A percentile compares a stretch with the other conserved stretches of the same genome.
Evolutionary conservation across 35 echinoderm and acorn worm species (phyloP).

Genomic region (Ophioderma brevispina): DNA sequence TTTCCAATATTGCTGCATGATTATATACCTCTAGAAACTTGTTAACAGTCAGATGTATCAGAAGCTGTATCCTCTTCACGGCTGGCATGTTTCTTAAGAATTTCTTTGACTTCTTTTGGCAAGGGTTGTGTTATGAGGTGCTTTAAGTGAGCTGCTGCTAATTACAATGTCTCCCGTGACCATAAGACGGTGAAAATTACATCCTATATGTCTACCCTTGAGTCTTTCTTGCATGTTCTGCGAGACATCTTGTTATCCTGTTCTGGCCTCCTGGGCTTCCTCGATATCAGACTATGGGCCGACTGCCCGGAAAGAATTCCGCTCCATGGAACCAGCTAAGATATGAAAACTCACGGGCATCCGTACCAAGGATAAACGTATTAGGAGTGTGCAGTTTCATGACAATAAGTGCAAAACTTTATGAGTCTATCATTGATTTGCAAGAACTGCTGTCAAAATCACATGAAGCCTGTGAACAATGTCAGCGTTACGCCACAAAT

Average conservation of each 20-base stretch:
- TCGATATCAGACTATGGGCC: constrained; percentile 59
- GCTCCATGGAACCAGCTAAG: constrained; percentile 52
- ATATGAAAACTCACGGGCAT: constrained; percentile 61
- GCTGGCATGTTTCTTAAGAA: constrained; percentile 4
- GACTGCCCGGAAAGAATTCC: constrained; percentile 30
- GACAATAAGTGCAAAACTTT: too few species aligned
- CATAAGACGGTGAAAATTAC: constrained; percentile 52
- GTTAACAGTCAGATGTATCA: constrained; percentile 18
- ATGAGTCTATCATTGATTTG: too few species aligned
- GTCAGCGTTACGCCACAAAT: constrained; percentile 53
- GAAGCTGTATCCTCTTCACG: constrained; percentile 1
- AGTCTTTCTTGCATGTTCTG: constrained; percentile 31
- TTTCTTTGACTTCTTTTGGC: constrained; percentile 32
- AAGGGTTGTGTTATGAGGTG: constrained; percentile 15
- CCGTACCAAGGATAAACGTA: constrained; percentile 64
- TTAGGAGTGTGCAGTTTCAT: too few species aligned
- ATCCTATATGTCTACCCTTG: constrained; percentile 46
- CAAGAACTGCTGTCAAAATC: constrained; percentile 37
- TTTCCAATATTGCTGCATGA: background rate
- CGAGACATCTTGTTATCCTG: constrained; percentile 59
- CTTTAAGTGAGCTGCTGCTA: too few species aligned
- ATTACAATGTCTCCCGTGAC: constrained; percentile 47
- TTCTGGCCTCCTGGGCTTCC: constrained; percentile 56
- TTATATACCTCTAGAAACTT: background rate
- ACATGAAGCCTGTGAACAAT: constrained; percentile 43